Percentiles rank a stretch among this genome's conserved stretches.
phyloP scores from a whole-genome alignment of 92 coral and sea anemone species.

The Metridium senile region DNA sequence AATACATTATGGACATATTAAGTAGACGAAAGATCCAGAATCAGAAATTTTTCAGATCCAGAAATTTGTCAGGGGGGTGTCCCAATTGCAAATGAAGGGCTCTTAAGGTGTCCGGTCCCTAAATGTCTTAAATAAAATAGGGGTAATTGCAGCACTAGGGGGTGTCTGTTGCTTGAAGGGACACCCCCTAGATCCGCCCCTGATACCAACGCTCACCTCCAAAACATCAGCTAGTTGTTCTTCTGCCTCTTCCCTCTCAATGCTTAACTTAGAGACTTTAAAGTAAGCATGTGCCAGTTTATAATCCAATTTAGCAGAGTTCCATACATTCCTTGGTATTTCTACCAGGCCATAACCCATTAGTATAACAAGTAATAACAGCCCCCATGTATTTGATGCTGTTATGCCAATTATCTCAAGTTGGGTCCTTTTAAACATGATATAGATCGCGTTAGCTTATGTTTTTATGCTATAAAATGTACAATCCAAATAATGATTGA shows the following conservation, averaged over 20 bases:
- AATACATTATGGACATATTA: too few species aligned
- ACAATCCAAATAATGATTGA: too few species aligned
- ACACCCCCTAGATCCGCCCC: too few species aligned
- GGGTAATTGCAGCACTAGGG: too few species aligned
- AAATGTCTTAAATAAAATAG: too few species aligned
- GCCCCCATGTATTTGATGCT: constrained; percentile 98
- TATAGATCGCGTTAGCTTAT: background rate
- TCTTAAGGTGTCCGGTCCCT: too few species aligned
- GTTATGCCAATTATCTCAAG: constrained; percentile 88
- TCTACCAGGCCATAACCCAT: constrained; percentile 99
- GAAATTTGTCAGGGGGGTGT: too few species aligned
- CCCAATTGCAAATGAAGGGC: too few species aligned
- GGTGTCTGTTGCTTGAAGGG: too few species aligned
- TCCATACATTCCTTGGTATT: constrained; percentile 93
- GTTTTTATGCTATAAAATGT: too few species aligned
- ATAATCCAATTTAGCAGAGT: constrained; percentile 85
- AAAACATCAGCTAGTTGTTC: constrained; percentile 91
- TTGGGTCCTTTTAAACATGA: constrained; percentile 50
- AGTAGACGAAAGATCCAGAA: too few species aligned
- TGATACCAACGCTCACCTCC: constrained; percentile 60
- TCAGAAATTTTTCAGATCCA: too few species aligned
- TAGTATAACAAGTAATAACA: constrained; percentile 81
- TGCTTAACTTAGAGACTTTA: constrained; percentile 94
- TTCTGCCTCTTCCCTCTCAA: constrained; percentile 94
- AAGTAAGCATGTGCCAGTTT: constrained; percentile 94